Evolutionary conservation across 2,888 invertebrate genomes (phyloP).

Genomic region (Corythucha ciliata): DNA sequence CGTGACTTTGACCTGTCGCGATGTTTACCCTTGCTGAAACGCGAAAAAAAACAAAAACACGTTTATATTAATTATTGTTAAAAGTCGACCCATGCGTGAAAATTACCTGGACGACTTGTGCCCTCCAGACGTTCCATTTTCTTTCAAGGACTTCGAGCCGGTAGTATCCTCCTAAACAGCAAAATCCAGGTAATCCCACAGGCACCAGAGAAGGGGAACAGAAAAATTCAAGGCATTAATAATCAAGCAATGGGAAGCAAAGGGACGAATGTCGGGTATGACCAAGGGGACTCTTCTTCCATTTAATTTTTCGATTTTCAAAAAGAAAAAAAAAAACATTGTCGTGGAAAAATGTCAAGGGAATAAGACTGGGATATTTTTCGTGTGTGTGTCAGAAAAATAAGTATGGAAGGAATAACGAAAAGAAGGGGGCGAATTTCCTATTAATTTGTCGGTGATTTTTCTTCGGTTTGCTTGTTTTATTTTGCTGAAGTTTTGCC

Average conservation of each 20-base stretch:
- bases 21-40: conserved; percentile 43
- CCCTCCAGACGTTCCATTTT: conserved; percentile 47
- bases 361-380: background rate
- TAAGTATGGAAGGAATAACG: conserved; percentile 13
- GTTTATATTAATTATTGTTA: background rate
- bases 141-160: conserved; percentile 38
- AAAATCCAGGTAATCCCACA: conserved; percentile 35
- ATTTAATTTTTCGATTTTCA: no score
- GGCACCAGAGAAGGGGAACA: conserved; percentile 36
- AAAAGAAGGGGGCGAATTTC: conserved; percentile 7
- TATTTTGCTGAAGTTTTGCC: conserved; percentile 12
- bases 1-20: conserved; percentile 46
- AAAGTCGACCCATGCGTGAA: background rate
- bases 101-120: conserved; percentile 47
- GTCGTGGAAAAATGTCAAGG: conserved; percentile 1
- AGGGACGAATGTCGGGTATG: no score
- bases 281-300: no score
- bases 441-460: conserved; percentile 7
- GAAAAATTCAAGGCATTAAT: conserved; percentile 31
- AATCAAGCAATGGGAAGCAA: no score
- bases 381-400: conserved; percentile 6
- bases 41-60: background rate
- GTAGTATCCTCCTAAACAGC: conserved; percentile 45
- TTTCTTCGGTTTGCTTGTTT: conserved; percentile 11
- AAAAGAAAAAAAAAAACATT: no score